Percentiles rank a stretch among this genome's conserved stretches.
phyloP scores from a whole-genome alignment of 2,113 vertebrate genomes.

The Lophura nycthemera region DNA sequence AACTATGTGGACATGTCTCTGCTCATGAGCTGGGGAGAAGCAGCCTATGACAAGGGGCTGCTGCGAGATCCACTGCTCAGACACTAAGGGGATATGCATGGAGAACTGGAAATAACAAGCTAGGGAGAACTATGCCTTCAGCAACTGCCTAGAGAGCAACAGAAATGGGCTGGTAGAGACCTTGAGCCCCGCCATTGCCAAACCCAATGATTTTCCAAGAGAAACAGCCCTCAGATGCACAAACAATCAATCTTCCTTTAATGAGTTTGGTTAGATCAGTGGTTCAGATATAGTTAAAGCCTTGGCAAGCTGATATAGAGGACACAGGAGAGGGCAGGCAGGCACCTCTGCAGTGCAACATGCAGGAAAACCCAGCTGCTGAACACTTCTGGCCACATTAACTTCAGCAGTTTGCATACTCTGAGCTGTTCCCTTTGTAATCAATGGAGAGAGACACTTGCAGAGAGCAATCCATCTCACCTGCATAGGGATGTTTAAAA shows the following conservation, averaged over 20 bases:
- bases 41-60: background rate
- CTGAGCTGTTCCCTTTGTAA: background rate
- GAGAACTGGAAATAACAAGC: background rate
- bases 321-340: background rate
- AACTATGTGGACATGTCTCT: background rate
- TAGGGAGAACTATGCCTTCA: background rate
- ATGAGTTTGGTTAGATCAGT: background rate
- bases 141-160: background rate
- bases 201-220: background rate
- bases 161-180: background rate
- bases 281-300: background rate
- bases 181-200: background rate
- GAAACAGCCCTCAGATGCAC: background rate
- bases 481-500: background rate
- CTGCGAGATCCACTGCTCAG: background rate
- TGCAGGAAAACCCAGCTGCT: background rate
- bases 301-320: background rate
- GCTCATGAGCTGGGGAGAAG: background rate
- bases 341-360: background rate
- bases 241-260: background rate
- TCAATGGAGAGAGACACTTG: background rate
- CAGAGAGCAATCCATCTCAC: background rate
- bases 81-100: accelerated
- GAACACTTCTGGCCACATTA: background rate
- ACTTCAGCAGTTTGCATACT: accelerated